Conservation (phyloP, 2,888 invertebrate genomes). For the Leucophenga maculata region DNA sequence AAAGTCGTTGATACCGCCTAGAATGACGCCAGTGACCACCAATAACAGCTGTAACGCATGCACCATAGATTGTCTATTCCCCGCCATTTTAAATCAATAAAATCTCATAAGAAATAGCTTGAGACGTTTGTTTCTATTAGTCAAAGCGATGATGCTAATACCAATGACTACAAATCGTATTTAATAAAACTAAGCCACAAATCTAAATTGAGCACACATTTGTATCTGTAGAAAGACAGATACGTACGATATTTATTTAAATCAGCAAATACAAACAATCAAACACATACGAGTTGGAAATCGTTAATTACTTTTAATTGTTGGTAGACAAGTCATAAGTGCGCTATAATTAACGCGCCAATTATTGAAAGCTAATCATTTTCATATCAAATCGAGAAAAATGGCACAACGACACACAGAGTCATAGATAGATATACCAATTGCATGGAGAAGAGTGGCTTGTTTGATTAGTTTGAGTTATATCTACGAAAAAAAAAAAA, state of each 20-base stretch:
- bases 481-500: not conserved
- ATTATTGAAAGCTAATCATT: conserved; percentile 58
- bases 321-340: conserved; percentile 66
- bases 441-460: not conserved
- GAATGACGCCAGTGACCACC: not conserved
- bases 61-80: not conserved
- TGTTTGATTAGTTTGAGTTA: no score
- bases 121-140: not conserved
- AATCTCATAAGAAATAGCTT: not conserved
- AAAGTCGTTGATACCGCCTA: not conserved
- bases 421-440: not conserved
- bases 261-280: not conserved
- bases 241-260: not conserved
- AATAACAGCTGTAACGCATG: not conserved
- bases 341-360: conserved; percentile 67
- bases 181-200: not conserved
- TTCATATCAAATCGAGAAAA: conserved; percentile 39
- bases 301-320: conserved; percentile 69
- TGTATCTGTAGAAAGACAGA: not conserved
- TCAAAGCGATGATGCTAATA: no score
- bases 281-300: conserved; percentile 24
- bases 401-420: conserved; percentile 35
- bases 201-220: conserved; percentile 14
- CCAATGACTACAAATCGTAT: not conserved
- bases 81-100: not conserved